Evolutionary conservation across 2,888 invertebrate genomes (phyloP), one percentile per base, ranked within the genome.

Genomic region (Eulithis prunata): DNA sequence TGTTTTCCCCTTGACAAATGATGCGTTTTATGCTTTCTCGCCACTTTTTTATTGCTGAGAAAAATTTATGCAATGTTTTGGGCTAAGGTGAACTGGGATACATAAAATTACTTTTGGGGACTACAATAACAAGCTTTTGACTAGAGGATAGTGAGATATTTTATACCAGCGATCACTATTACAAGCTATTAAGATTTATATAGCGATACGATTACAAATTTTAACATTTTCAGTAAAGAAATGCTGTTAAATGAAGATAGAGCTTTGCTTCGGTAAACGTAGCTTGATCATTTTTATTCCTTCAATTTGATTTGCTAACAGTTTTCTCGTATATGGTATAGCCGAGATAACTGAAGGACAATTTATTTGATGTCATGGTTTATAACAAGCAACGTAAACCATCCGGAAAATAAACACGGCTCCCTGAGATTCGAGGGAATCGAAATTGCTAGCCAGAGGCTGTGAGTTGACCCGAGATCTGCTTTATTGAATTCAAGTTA

Each of bases 401-500:
- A 82, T 69, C 83, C 85, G 82, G 82, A 89, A 91, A 90, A 90
- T 90, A 87, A 88, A 87, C 86, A 86, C 74, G 77, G 73, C 82
- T 78, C 82, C 82, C 81, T 77, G 79, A 82, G 81, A 85, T 83
- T 78, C 77, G 77, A 76, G 84, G 78, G 79, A 78, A 79, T 78
- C 71, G 75, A 76, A 80, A 87, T 84, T 84, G 75, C 73, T 72
- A 78, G 86, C 89, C 84, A 73, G 80, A 75, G 87, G 90, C 87
- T 74, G 71, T 72, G 75, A 78, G 75, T 75, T 78, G 75, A 82
- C 80, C 77, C 80, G 75, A 75, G 77, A 82, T 82, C 76, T 78
- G 68, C 76, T 80, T 81, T 84, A 88, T 88, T 86, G 81, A 86
- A 90, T 89, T 86, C 79, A 84, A 85, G 79, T 86, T 87, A 87